phyloP scores from a whole-genome alignment of 2,888 invertebrate genomes.

The Dysmachus trigonus region DNA sequence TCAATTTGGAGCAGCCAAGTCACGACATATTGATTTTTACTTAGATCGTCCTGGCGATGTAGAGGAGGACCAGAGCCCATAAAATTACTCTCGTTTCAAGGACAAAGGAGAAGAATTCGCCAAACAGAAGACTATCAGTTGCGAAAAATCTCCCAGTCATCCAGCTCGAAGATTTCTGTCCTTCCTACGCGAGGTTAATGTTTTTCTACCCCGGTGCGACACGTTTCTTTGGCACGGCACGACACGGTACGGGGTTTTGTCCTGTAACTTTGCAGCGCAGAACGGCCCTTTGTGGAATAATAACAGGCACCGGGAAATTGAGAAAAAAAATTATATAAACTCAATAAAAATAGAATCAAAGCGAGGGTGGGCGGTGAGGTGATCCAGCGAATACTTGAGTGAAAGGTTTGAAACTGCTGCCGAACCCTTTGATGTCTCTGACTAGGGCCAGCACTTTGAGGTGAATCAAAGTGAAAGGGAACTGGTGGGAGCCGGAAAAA shows the following conservation, averaged over 20 bases:
- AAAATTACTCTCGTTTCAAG: constrained; percentile 21
- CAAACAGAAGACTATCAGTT: constrained; percentile 1
- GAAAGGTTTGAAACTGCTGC: neutral
- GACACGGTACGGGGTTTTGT: neutral
- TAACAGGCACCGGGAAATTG: neutral
- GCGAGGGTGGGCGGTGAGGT: neutral
- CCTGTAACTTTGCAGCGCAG: neutral
- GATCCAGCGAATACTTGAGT: neutral
- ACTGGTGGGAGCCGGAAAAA: neutral
- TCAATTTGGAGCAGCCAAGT: constrained; percentile 27
- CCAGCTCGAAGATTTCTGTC: neutral
- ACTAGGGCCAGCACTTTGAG: neutral
- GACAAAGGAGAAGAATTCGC: constrained; percentile 9
- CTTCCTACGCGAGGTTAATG: constrained; percentile 1
- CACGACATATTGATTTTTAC: constrained; percentile 40
- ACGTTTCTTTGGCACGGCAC: too few relatives aligned
- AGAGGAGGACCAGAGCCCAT: neutral
- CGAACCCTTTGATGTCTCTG: constrained; percentile 19
- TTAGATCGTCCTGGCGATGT: neutral
- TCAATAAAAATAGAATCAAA: constrained; percentile 21
- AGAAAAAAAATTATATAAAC: constrained; percentile 1
- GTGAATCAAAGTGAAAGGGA: constrained; percentile 5
- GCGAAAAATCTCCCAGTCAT: constrained; percentile 7
- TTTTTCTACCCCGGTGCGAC: constrained; percentile 1
- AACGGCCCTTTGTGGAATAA: neutral